Conservation (phyloP, 2,113 vertebrate genomes). For the Peromyscus maniculatus region DNA sequence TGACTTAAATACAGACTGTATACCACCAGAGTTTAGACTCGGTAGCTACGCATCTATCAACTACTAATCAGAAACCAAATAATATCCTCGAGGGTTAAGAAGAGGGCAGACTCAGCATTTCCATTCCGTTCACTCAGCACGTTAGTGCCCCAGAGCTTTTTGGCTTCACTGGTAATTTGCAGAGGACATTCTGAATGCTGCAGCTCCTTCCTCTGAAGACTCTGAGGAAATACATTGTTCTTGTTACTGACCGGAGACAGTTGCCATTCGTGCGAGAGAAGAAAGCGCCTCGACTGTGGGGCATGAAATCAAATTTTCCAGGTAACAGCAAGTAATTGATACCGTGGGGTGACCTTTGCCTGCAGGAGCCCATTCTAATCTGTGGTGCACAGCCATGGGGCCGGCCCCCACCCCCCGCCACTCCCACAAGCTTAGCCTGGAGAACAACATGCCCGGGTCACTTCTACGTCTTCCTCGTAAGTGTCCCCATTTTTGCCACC, state of each 20-base stretch:
- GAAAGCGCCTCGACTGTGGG: constrained; percentile 84
- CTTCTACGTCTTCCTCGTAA: background rate
- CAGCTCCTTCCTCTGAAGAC: constrained; percentile 76
- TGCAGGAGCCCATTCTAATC: constrained; percentile 76
- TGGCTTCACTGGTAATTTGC: background rate
- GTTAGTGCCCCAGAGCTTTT: background rate
- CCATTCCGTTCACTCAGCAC: background rate
- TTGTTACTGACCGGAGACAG: constrained; percentile 80
- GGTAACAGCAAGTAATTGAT: constrained; percentile 88
- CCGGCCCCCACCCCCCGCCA: constrained; percentile 15
- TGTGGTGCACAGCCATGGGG: background rate
- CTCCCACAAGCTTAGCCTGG: background rate
- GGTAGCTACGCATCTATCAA: background rate
- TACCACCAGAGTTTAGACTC: background rate
- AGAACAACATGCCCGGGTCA: background rate
- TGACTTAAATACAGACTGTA: constrained; percentile 48
- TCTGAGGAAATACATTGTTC: constrained; percentile 78
- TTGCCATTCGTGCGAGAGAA: constrained; percentile 84
- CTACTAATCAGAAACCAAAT: constrained; percentile 63
- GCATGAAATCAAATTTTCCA: constrained; percentile 90
- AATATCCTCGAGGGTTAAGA: constrained; percentile 64
- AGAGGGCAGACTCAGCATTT: constrained; percentile 54
- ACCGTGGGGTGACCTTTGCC: constrained; percentile 84
- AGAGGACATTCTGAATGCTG: constrained; percentile 70
- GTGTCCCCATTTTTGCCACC: background rate